Conservation (phyloP, 1,140 invertebrate species). For the Pseudomyrmex concolor region DNA sequence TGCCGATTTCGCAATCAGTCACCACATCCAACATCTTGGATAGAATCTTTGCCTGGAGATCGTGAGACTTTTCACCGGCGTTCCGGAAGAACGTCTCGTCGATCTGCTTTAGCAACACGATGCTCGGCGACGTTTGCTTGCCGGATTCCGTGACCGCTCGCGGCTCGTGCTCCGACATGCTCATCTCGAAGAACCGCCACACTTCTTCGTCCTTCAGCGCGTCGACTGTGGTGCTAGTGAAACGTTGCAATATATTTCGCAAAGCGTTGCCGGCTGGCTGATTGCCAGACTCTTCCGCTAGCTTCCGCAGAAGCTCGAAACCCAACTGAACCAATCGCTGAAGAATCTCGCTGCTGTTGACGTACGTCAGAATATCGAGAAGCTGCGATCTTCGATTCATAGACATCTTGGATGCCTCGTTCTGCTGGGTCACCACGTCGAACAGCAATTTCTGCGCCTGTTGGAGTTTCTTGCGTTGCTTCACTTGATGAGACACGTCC, state of each 20-base stretch:
- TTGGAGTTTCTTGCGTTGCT: slow-evolving; percentile 76
- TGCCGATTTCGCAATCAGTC: slow-evolving; percentile 80
- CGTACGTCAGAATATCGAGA: slow-evolving; percentile 84
- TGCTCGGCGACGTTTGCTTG: slow-evolving; percentile 66
- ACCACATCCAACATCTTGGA: slow-evolving; percentile 80
- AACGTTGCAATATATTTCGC: slow-evolving; percentile 80
- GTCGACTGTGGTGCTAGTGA: slow-evolving; percentile 78
- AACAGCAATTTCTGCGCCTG: slow-evolving; percentile 76
- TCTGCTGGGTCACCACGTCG: slow-evolving; percentile 64
- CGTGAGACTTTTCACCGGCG: slow-evolving; percentile 62
- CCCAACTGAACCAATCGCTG: slow-evolving; percentile 77
- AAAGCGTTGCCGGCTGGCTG: slow-evolving; percentile 74
- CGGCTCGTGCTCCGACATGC: slow-evolving; percentile 70
- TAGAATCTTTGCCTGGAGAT: slow-evolving; percentile 78
- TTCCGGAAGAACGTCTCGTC: slow-evolving; percentile 84
- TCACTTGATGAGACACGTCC: slow-evolving; percentile 79
- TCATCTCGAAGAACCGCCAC: slow-evolving; percentile 79
- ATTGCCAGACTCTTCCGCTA: slow-evolving; percentile 47
- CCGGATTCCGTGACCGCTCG: slow-evolving; percentile 64
- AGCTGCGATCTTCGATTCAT: slow-evolving; percentile 83
- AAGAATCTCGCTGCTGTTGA: slow-evolving; percentile 86
- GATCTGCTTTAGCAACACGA: slow-evolving; percentile 85
- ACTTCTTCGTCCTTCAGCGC: slow-evolving; percentile 79
- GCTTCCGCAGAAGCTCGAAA: slow-evolving; percentile 67
- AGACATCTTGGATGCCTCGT: slow-evolving; percentile 73